These are phyloP conservation scores for Paramormyrops hopkinsi DNA, from an alignment of 2,797 vertebrate genomes.

Conservation along the genomic window DNA sequence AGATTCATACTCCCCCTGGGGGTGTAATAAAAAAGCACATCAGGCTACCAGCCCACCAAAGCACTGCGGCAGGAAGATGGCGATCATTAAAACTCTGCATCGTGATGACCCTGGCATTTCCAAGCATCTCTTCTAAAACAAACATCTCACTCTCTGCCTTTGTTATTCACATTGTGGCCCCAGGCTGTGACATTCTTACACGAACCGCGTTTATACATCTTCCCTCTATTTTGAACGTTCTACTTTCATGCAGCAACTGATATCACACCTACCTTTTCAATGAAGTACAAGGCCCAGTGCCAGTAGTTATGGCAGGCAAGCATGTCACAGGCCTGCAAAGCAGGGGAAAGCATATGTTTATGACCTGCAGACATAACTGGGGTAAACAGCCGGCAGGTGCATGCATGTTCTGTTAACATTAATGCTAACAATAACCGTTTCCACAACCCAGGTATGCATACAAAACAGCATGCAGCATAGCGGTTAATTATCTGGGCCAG, in stretches of 20 bases:
- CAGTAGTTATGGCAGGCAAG: slow-evolving; percentile 91
- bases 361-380: background rate
- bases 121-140: background rate
- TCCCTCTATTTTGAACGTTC: background rate
- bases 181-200: background rate
- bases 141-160: background rate
- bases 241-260: background rate
- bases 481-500: background rate
- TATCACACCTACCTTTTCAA: slow-evolving; percentile 76
- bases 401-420: background rate
- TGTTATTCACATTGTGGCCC: background rate
- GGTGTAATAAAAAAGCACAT: slow-evolving; percentile 26
- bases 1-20: slow-evolving; percentile 81
- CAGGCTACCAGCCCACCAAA: background rate
- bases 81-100: background rate
- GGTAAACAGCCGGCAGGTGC: background rate
- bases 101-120: background rate
- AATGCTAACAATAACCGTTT: background rate
- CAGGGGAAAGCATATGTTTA: background rate
- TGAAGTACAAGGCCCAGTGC: slow-evolving; percentile 89
- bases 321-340: slow-evolving; percentile 69
- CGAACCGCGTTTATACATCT: background rate
- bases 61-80: background rate
- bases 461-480: background rate
- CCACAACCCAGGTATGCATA: background rate